Evolutionary conservation across 2,113 vertebrate genomes (phyloP).

Genomic region (Chunga burmeisteri): DNA sequence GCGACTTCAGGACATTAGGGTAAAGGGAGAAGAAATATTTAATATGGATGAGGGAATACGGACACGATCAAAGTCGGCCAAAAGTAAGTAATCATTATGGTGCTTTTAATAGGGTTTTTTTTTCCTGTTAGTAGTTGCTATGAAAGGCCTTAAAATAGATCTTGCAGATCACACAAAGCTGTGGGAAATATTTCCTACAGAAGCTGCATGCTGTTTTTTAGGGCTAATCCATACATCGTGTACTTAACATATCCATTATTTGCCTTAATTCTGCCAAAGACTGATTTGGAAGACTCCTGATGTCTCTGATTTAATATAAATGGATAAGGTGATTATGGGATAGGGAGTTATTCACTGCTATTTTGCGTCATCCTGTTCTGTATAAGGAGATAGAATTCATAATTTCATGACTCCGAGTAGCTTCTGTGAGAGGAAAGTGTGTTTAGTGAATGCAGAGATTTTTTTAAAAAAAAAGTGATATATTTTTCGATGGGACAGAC

Average conservation of each 20-base stretch:
- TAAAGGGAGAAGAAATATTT: constrained; percentile 96
- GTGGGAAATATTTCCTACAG: not conserved
- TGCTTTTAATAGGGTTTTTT: not conserved
- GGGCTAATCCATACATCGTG: not conserved
- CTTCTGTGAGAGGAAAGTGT: not conserved
- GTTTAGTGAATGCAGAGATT: not conserved
- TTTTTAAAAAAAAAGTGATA: not conserved
- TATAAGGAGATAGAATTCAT: not conserved
- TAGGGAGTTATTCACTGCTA: not conserved
- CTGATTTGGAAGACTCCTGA: not conserved
- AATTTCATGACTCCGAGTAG: not conserved
- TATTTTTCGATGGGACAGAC: not conserved
- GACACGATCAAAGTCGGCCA: constrained; percentile 92
- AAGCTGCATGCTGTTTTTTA: not conserved
- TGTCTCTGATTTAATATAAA: not conserved
- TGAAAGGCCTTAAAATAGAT: not conserved
- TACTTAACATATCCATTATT: not conserved
- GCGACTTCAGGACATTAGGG: constrained; percentile 92
- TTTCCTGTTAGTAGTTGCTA: not conserved
- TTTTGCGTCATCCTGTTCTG: not conserved
- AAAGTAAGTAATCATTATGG: constrained; percentile 77
- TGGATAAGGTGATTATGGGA: not conserved
- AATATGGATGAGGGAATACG: constrained; percentile 89
- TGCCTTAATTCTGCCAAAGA: not conserved
- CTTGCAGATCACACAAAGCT: not conserved